Evolutionary conservation across 2,888 invertebrate species (phyloP).

Genomic region (Dyspetes luteomarginatus): DNA sequence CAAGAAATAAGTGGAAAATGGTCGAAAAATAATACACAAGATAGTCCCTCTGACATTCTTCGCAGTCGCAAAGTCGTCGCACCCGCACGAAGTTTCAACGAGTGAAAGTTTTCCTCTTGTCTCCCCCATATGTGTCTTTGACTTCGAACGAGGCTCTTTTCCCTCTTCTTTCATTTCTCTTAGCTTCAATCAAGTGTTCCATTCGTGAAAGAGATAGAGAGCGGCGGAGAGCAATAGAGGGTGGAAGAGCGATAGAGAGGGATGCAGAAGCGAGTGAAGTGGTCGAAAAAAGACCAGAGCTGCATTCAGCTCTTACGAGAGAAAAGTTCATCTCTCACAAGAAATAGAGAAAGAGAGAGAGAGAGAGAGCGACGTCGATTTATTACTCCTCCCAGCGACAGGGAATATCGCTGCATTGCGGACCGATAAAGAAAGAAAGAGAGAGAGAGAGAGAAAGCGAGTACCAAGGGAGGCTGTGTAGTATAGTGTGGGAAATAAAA

Average conservation of each 20-base stretch:
- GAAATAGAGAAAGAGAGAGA: conserved; percentile 12
- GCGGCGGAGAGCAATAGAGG: neutral
- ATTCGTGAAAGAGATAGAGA: neutral
- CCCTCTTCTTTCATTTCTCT: conserved; percentile 23
- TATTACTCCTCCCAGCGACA: conserved; percentile 46
- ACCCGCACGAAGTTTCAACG: conserved; percentile 28
- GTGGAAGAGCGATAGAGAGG: neutral
- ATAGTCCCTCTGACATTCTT: neutral
- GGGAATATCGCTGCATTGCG: conserved; percentile 55
- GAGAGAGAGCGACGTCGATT: conserved; percentile 48
- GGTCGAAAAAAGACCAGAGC: conserved; percentile 14
- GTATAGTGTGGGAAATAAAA: conserved; percentile 20
- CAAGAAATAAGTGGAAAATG: neutral
- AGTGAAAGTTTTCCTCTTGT: conserved; percentile 44
- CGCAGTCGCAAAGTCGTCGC: conserved; percentile 30
- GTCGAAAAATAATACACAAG: neutral
- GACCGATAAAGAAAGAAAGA: conserved; percentile 16
- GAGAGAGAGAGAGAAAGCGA: conserved; percentile 7
- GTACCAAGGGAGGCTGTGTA: neutral
- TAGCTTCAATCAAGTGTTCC: conserved; percentile 20
- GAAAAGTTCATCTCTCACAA: conserved; percentile 12
- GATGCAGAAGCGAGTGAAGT: neutral
- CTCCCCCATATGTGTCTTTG: conserved; percentile 46
- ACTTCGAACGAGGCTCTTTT: conserved; percentile 16
- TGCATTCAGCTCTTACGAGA: conserved; percentile 19